Base-by-base conservation (phyloP, 2,888 invertebrate genomes). In the Stramonita haemastoma region DNA sequence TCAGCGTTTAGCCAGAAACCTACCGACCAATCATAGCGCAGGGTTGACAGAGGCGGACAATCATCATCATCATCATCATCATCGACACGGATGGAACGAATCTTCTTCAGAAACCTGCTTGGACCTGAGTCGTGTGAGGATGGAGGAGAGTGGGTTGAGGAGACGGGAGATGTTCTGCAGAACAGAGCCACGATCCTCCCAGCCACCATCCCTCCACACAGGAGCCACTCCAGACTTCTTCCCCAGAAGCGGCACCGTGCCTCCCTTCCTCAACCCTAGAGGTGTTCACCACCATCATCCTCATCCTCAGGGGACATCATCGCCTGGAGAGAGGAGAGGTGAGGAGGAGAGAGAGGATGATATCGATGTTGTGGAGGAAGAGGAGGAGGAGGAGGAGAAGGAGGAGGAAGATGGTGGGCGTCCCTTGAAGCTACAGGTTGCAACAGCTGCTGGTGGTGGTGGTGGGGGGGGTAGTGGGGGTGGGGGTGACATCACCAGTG, bases 361-460 rank as follows among this genome's bases (percentile, higher is more conserved):
- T 17, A 87, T 87, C 57, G 56, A 73, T 11, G 87, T 87, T 13
- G 87, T 79, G 1, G 77, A 29, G 32, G 77, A 77, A 77, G 32
- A 77, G 13, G 77, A 77, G 77, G 57, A 57, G 57, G 57, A 17
- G 57, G 17, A 17, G 17, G 57, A 57, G 57, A 17, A 57, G 57
- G 57, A 17, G 57, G 57, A 17, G 57, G 17, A 26, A 73, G 29
- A 73, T 2, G n/a, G 2, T 8, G 73, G 73, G 2, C 73, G 13
- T 4, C 77, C 17, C 77, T 29, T 79, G 32, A 79, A 2, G 22
- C 19, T 13, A 17, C 32, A 5, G 15, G 46, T 26, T 36, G 22
- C 36, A 8, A 22, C 46, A 26, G 8, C 26, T 6, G 29, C 26
- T 26, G 22, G 46, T 19, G 46, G 36, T 26, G 46, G 4, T 22